phyloP scores from a whole-genome alignment of 2,797 vertebrate species.

The Periophthalmus magnuspinnatus region DNA sequence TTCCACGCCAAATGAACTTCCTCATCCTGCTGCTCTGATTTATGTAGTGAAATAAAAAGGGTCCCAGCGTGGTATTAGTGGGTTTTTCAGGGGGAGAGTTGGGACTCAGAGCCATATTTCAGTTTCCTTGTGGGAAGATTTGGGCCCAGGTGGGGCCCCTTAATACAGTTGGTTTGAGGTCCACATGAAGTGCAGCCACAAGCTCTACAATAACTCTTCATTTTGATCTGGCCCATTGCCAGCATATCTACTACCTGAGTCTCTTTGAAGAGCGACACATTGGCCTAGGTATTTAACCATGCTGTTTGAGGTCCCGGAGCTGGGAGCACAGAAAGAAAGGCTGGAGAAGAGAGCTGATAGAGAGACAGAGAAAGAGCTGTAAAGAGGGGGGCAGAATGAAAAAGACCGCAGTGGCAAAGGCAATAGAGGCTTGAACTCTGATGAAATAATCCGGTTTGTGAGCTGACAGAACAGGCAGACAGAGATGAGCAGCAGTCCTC shows the following conservation, averaged over 20 bases:
- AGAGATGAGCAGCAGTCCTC: slow-evolving; percentile 58
- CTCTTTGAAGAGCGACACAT: slow-evolving; percentile 84
- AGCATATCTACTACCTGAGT: slow-evolving; percentile 81
- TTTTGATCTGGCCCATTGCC: slow-evolving; percentile 77
- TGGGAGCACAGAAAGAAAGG: slow-evolving; percentile 67
- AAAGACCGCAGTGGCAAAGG: slow-evolving; percentile 72
- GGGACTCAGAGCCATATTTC: slow-evolving; percentile 71
- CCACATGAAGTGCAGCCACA: slow-evolving; percentile 70
- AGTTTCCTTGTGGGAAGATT: slow-evolving; percentile 69
- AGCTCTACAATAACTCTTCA: slow-evolving; percentile 78
- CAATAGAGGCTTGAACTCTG: slow-evolving; percentile 75
- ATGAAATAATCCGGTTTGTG: slow-evolving; percentile 79
- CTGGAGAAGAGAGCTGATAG: slow-evolving; percentile 31
- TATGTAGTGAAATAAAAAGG: slow-evolving; percentile 78
- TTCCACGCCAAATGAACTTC: slow-evolving; percentile 70
- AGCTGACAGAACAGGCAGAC: slow-evolving; percentile 69
- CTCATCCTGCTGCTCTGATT: slow-evolving; percentile 71
- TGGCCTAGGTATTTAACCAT: slow-evolving; percentile 83
- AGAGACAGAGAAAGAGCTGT: slow-evolving; percentile 67
- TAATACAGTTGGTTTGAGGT: slow-evolving; percentile 70
- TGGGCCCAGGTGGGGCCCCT: slow-evolving; percentile 69
- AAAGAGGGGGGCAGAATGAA: slow-evolving; percentile 67
- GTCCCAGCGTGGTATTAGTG: slow-evolving; percentile 74
- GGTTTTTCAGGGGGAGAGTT: slow-evolving; percentile 63
- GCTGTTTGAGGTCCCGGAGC: slow-evolving; percentile 81